Conservation (phyloP, 2,113 vertebrate species). For the Crotalus horridus region DNA sequence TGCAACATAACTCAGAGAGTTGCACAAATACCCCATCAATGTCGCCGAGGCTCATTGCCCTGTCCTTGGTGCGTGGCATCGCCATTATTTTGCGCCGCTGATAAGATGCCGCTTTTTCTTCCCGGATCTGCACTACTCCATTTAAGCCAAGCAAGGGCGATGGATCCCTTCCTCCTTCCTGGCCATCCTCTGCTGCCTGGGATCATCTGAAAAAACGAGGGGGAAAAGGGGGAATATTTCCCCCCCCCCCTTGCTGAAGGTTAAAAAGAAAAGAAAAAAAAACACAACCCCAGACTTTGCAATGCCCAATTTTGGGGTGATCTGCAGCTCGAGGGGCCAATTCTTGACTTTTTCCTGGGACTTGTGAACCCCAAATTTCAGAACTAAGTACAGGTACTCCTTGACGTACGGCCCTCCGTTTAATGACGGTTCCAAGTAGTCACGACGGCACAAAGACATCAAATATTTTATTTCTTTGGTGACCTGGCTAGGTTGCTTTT, state of each 20-base stretch:
- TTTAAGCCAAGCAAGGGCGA: slow-evolving; percentile 72
- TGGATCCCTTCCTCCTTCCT: slow-evolving; percentile 67
- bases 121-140: slow-evolving; percentile 68
- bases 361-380: neutral
- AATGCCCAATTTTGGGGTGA: neutral
- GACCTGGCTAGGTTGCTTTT: no score
- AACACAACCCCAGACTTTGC: no score
- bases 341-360: neutral
- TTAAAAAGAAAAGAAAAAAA: slow-evolving; percentile 12
- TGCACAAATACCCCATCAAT: slow-evolving; percentile 68
- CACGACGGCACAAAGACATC: no score
- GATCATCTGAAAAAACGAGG: slow-evolving; percentile 34
- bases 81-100: slow-evolving; percentile 74
- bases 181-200: slow-evolving; percentile 66
- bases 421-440: no score
- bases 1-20: slow-evolving; percentile 60
- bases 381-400: neutral
- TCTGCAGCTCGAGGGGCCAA: neutral
- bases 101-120: slow-evolving; percentile 63
- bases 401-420: neutral
- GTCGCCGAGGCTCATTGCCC: slow-evolving; percentile 70
- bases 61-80: slow-evolving; percentile 68
- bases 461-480: no score
- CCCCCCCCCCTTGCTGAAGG: neutral
- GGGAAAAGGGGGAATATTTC: neutral